Evolutionary conservation across 37 sponge, comb jelly and placozoan genomes (phyloP), one percentile per base, ranked within the genome.

Genomic region (Tethya wilhelma): DNA sequence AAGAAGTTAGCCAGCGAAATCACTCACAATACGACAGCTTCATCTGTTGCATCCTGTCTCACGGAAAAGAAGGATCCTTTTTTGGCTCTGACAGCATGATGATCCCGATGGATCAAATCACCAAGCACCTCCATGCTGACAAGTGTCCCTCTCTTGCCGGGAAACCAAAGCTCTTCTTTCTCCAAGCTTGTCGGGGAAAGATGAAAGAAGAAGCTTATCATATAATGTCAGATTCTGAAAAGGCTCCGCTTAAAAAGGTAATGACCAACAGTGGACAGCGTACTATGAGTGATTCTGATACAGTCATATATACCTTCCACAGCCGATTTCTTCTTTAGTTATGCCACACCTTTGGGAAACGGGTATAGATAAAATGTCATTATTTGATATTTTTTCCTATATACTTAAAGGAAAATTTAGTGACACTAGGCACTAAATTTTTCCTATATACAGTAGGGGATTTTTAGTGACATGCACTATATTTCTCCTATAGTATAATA

Each of bases 81-180:
- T 95, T 53, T 69, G 92, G 90, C n/a, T 57, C 96, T 6, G 93
- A 95, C 40, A 88, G 92, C 46, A n/a, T 39, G 2, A 80, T 64
- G 25, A 66, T 91, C 12, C 14, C 38, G 23, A 4, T 95, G 0
- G 32, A 69, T 22, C 56, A 77, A 6, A 28, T 95, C 25, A 71
- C 77, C 38, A 46, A 38, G 33, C 33, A 84, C 42, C 38, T 91
- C 31, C 75, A 83, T 60, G 70, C 44, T 31, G 69, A 38, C 0
- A 63, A n/a, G 43, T 85, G 90, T 44, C 68, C 31, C 26, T 38
- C 69, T 32, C 82, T 96, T 1, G 56, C 23, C 0, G 76, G 69
- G 8, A 96, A 96, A 49, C 96, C 96, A 23, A 96, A 96, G 79
- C 33, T 96, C 44, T 93, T 96, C 72, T 96, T 96, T 67, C 56